These are phyloP conservation scores for Gymnothorax javanicus DNA, from an alignment of 2,797 vertebrate species.

Conservation along the genomic window DNA sequence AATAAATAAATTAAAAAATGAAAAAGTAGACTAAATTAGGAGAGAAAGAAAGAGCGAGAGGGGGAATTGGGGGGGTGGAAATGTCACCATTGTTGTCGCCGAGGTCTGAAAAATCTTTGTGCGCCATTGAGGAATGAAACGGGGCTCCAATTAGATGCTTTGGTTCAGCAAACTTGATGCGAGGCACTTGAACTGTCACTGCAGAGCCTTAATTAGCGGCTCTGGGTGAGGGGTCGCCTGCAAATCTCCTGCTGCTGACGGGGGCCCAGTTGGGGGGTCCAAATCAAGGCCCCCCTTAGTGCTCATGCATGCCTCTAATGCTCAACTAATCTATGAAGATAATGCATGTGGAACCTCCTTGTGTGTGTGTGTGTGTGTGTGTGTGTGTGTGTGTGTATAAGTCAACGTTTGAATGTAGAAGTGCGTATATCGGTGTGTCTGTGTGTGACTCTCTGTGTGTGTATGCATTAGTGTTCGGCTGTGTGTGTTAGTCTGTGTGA, in stretches of 20 bases:
- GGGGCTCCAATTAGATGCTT: conserved; percentile 87
- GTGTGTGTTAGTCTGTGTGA: no score
- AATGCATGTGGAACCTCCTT: background rate
- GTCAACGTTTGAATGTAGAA: no score
- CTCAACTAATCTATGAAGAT: background rate
- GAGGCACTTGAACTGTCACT: conserved; percentile 87
- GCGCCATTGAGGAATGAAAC: conserved; percentile 70
- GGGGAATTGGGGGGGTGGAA: conserved; percentile 27
- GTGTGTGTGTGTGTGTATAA: conserved; percentile 5
- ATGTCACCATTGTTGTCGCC: conserved; percentile 60
- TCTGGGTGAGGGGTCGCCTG: conserved; percentile 83
- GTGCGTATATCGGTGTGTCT: no score
- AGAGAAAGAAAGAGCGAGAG: conserved; percentile 37
- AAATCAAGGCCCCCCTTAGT: background rate
- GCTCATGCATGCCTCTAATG: background rate
- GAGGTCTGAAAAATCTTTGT: conserved; percentile 62
- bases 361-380: background rate
- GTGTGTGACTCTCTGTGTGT: background rate
- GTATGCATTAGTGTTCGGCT: no score
- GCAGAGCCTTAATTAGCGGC: conserved; percentile 90
- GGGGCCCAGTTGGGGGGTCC: conserved; percentile 68
- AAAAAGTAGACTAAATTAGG: conserved; percentile 35
- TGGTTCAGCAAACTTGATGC: conserved; percentile 73
- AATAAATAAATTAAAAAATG: background rate
- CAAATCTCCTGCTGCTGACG: conserved; percentile 80